Conservation (phyloP, 2,888 invertebrate genomes). For the Palloptera scutellata region DNA sequence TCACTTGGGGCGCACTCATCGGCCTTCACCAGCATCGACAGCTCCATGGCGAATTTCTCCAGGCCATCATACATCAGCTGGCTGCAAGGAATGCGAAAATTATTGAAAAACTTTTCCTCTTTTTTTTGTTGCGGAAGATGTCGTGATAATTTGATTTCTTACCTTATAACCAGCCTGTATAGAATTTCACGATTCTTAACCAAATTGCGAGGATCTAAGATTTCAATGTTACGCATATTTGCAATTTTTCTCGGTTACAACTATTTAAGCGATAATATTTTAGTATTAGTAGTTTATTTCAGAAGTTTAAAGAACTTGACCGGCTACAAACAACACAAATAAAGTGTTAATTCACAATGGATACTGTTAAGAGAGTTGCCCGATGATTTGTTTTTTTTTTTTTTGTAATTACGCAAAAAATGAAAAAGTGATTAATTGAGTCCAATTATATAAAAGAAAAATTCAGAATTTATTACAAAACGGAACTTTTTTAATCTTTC, state of each 20-base stretch:
- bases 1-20: conserved; percentile 98
- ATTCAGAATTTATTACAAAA: no score
- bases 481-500: no score
- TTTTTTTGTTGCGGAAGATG: neutral
- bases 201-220: conserved; percentile 75
- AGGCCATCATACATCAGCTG: conserved; percentile 98
- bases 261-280: no score
- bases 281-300: no score
- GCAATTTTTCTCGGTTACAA: neutral
- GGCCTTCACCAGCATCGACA: conserved; percentile 85
- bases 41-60: conserved; percentile 86
- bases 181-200: conserved; percentile 88
- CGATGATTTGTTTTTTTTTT: no score
- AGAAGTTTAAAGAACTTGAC: no score
- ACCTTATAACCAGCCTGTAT: conserved; percentile 94
- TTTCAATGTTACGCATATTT: conserved; percentile 60
- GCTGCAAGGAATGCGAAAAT: conserved; percentile 66
- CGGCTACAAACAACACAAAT: neutral
- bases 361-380: neutral
- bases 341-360: conserved; percentile 13
- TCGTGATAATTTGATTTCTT: conserved; percentile 39
- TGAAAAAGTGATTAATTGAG: no score
- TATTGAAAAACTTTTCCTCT: neutral
- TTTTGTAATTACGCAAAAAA: no score
- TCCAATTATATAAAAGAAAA: no score